Conservation (phyloP, 2,113 vertebrate species). For the Forbesichthys agassizii region DNA sequence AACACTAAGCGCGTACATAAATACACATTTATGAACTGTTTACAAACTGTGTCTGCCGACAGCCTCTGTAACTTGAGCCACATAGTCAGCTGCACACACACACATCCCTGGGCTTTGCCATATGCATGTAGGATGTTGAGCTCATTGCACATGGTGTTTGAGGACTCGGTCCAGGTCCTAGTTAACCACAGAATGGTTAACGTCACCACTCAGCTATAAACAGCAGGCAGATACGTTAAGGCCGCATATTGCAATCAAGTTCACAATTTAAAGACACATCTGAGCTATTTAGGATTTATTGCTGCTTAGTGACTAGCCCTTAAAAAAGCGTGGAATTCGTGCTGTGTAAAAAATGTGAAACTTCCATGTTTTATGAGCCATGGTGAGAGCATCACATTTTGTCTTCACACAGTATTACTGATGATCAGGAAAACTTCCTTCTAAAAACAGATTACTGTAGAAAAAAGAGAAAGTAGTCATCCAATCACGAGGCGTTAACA, state of each 20-base stretch:
- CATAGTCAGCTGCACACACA: slow-evolving; percentile 13
- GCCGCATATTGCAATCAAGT: too few species aligned
- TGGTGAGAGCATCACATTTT: not conserved
- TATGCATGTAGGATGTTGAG: not conserved
- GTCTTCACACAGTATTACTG: not conserved
- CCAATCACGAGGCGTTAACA: not conserved
- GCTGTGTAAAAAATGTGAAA: not conserved
- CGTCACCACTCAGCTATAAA: slow-evolving; percentile 32
- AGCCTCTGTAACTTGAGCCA: slow-evolving; percentile 11
- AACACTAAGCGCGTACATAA: slow-evolving; percentile 24
- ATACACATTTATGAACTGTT: slow-evolving; percentile 47
- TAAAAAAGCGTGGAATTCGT: not conserved
- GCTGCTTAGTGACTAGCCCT: not conserved
- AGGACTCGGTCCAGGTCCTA: slow-evolving; percentile 47
- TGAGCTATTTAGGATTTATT: too few species aligned
- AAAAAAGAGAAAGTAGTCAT: too few species aligned
- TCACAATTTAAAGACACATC: too few species aligned
- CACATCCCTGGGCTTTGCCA: slow-evolving; percentile 16
- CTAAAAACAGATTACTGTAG: too few species aligned
- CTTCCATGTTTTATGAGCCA: slow-evolving; percentile 6
- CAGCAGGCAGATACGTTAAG: slow-evolving; percentile 25
- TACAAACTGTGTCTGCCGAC: slow-evolving; percentile 13
- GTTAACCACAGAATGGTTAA: slow-evolving; percentile 45
- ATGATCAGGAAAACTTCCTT: too few species aligned
- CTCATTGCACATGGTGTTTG: slow-evolving; percentile 41